phyloP scores from a whole-genome alignment of 2,113 vertebrate genomes.

The Chlorocebus sabaeus region DNA sequence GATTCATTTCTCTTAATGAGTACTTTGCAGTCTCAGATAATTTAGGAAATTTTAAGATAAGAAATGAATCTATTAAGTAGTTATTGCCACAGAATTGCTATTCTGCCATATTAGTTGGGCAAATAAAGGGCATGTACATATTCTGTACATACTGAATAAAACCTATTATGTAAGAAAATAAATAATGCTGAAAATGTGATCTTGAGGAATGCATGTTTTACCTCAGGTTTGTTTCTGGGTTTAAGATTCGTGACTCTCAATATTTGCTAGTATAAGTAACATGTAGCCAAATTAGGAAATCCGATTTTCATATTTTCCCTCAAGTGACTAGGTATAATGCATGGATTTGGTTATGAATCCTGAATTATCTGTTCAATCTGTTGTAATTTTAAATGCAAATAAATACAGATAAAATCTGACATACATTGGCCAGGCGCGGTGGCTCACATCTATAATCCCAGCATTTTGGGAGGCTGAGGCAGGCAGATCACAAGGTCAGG shows the following conservation, averaged over 20 bases:
- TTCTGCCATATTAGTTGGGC: background rate
- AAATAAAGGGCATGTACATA: background rate
- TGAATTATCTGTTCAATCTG: background rate
- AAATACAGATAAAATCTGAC: slow-evolving; percentile 30
- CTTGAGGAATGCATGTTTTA: background rate
- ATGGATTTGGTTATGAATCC: background rate
- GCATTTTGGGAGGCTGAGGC: too few relatives aligned
- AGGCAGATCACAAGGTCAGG: too few relatives aligned
- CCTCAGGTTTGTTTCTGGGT: background rate
- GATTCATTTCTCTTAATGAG: background rate
- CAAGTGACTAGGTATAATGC: background rate
- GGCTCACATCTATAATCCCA: too few relatives aligned
- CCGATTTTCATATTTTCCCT: background rate
- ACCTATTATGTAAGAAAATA: background rate
- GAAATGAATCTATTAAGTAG: background rate
- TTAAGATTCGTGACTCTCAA: background rate
- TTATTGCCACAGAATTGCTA: background rate
- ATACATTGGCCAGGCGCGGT: background rate
- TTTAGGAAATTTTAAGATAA: background rate
- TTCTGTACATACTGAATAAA: background rate
- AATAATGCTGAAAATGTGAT: background rate
- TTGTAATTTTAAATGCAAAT: background rate
- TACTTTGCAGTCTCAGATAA: background rate
- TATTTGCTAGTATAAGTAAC: background rate
- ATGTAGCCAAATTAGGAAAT: background rate